Base-by-base conservation (phyloP, 1,140 invertebrate species). In the Bombus picipes region DNA sequence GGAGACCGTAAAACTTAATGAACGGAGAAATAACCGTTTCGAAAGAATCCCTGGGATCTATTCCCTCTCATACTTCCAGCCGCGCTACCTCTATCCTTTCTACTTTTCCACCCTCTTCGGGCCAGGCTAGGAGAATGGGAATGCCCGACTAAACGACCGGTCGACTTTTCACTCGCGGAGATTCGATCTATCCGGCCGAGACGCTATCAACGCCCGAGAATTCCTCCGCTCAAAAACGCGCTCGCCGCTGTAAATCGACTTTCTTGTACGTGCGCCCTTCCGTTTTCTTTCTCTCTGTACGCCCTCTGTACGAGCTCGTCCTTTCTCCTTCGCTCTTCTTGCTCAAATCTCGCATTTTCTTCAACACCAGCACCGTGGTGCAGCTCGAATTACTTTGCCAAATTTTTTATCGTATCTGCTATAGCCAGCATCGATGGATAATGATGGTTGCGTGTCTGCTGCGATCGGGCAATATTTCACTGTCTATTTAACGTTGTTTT, bases 1-100 rank as follows among this genome's bases (percentile, higher is more conserved):
- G 75, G 75, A 89, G 88, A 84, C 88, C 93, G 92, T 93, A 94
- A 94, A 94, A 94, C 92, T 93, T 94, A 94, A 94, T 93, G 94
- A 94, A 94, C 91, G 90, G 88, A 91, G 91, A 90, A 93, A 93
- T 94, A 94, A 93, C 93, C 91, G 89, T 94, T 94, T 85, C 85
- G 87, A 90, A 89, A 90, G 88, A 83, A 90, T 81, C 80, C 75
- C 75, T 65, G 37, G 88, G 89, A 88, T 84, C 88, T 83, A 89
- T 83, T 80, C 71, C 72, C 65, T 72, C 72, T 18, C 47, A 5
- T 41, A 18, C 79, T 25, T 12, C 22, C n/a, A 22, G 72, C 66
- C 41, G 28, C 10, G 47, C 39, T 22, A 43, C 73, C 59, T 47
- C 43, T 71, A 53, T 87, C 83, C 84, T 81, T 85, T 85, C 81